These are phyloP conservation scores for Parazoanthus atlanticus DNA, from an alignment of 92 coral and sea anemone genomes.

Conservation along the genomic window DNA sequence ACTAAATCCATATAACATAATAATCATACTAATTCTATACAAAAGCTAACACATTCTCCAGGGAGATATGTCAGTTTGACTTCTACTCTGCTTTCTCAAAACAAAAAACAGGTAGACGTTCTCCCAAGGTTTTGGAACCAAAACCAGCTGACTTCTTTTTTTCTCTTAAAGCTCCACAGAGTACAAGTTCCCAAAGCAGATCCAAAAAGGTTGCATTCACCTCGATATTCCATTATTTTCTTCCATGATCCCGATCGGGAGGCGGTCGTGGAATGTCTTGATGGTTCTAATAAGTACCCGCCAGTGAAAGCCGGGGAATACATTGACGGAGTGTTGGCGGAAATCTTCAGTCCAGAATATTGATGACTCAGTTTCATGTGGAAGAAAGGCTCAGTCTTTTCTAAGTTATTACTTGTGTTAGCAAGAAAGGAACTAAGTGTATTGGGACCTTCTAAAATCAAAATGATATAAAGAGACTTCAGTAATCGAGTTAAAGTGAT, in stretches of 20 bases:
- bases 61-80: too few species aligned
- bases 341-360: slow-evolving; percentile 2
- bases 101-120: too few species aligned
- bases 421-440: neutral
- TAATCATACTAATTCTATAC: too few species aligned
- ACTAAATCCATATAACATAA: too few species aligned
- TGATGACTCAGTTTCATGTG: neutral
- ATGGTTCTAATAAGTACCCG: slow-evolving; percentile 1
- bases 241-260: slow-evolving; percentile 15
- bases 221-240: slow-evolving; percentile 18
- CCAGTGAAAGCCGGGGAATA: neutral
- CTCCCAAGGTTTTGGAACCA: too few species aligned
- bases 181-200: neutral
- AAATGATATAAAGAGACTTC: neutral
- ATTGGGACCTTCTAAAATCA: neutral
- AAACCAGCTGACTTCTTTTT: neutral
- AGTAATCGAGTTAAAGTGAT: neutral
- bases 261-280: slow-evolving; percentile 9
- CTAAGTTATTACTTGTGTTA: neutral
- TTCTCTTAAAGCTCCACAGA: neutral
- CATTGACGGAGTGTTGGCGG: neutral
- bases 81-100: too few species aligned
- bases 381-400: neutral
- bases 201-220: neutral
- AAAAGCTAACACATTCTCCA: too few species aligned